Evolutionary conservation across 2,113 vertebrate genomes (phyloP).

Genomic region (Tursiops truncatus): DNA sequence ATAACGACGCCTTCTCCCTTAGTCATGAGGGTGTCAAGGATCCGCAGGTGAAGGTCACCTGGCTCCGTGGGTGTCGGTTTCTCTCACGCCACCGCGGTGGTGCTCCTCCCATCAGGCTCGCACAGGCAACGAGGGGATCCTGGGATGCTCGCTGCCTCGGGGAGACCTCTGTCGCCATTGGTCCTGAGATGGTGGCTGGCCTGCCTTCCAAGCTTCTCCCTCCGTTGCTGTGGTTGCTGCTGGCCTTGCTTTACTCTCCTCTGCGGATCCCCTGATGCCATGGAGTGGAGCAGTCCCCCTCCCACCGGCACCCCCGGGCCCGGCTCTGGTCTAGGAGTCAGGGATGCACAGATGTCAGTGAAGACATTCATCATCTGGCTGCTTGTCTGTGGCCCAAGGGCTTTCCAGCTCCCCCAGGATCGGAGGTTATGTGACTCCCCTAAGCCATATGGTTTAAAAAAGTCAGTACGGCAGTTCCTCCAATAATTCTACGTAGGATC

Average conservation of each 20-base stretch:
- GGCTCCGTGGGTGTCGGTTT: not conserved
- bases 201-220: not conserved
- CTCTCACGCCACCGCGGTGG: not conserved
- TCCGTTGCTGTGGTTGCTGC: not conserved
- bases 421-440: not conserved
- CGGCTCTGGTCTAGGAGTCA: not conserved
- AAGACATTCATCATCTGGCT: rapidly evolving
- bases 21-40: not conserved
- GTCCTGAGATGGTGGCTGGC: not conserved
- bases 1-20: not conserved
- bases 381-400: not conserved
- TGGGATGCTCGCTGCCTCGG: not conserved
- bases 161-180: not conserved
- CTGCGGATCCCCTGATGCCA: not conserved
- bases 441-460: not conserved
- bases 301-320: not conserved
- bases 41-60: not conserved
- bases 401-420: not conserved
- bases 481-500: not conserved
- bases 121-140: not conserved
- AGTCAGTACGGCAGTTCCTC: not conserved
- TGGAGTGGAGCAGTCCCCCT: not conserved
- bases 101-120: not conserved
- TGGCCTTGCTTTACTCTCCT: not conserved
- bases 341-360: not conserved